These are phyloP conservation scores for Metalampra italica DNA, from an alignment of 2,888 invertebrate genomes.

Conservation along the genomic window DNA sequence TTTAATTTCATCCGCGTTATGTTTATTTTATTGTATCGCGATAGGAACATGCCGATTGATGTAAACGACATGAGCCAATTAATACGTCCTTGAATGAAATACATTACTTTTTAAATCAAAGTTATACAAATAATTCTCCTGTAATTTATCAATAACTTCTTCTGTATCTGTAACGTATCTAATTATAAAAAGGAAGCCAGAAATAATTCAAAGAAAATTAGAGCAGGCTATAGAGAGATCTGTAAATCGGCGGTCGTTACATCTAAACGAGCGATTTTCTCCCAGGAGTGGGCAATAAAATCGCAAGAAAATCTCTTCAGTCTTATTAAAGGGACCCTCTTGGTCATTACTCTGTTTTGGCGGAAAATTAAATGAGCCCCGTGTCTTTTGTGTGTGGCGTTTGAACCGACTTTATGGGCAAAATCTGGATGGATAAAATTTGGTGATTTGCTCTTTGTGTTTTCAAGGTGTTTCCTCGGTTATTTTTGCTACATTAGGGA, in stretches of 20 bases:
- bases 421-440: slow-evolving; percentile 29
- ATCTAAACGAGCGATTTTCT: slow-evolving; percentile 54
- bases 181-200: slow-evolving; percentile 16
- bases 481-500: not conserved
- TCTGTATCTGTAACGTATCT: not conserved
- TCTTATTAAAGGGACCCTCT: slow-evolving; percentile 48
- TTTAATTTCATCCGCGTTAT: no score
- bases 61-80: no score
- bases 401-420: slow-evolving; percentile 29
- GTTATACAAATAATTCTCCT: no score
- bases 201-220: slow-evolving; percentile 51
- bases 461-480: slow-evolving; percentile 4
- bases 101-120: no score
- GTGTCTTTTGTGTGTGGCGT: slow-evolving; percentile 32
- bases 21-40: no score
- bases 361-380: slow-evolving; percentile 52
- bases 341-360: slow-evolving; percentile 54
- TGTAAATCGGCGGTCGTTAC: slow-evolving; percentile 53
- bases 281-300: slow-evolving; percentile 54
- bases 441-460: slow-evolving; percentile 8
- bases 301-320: slow-evolving; percentile 49
- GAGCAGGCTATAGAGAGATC: slow-evolving; percentile 45
- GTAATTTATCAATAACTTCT: no score
- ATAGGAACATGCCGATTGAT: no score
- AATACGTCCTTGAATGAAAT: no score